Evolutionary conservation across 1,140 invertebrate genomes (phyloP).

Genomic region (Steinernema khuongi): DNA sequence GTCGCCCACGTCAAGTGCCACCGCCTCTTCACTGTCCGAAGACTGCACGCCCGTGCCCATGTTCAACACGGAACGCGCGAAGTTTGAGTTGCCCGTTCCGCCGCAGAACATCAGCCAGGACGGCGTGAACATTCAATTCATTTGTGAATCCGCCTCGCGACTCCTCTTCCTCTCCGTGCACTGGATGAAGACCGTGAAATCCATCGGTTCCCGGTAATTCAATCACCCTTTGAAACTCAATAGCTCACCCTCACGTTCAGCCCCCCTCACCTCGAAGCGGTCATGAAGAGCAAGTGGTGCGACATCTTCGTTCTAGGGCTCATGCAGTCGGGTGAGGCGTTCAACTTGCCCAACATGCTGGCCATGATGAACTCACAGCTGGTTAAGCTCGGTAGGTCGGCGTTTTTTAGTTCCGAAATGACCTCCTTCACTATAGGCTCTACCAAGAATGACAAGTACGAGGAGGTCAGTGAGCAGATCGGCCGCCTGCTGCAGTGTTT

Average conservation of each 20-base stretch:
- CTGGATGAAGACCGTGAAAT: conserved; percentile 70
- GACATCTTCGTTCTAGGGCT: conserved; percentile 85
- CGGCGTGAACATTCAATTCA: conserved; percentile 78
- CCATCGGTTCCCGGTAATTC: conserved; percentile 43
- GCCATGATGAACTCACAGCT: conserved; percentile 72
- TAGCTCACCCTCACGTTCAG: conserved; percentile 62
- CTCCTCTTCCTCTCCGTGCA: conserved; percentile 80
- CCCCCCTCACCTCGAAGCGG: conserved; percentile 69
- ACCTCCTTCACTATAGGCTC: conserved; percentile 37
- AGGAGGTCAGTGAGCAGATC: conserved; percentile 67
- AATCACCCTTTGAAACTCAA: not conserved
- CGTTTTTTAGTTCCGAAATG: not conserved
- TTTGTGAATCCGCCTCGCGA: conserved; percentile 82
- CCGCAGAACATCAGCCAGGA: conserved; percentile 68
- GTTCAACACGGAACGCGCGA: conserved; percentile 58
- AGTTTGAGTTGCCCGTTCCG: conserved; percentile 76
- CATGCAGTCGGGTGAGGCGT: conserved; percentile 75
- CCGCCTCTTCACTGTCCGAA: conserved; percentile 39
- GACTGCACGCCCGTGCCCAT: conserved; percentile 54
- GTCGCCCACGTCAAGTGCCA: conserved; percentile 38
- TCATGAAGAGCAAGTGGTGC: conserved; percentile 82
- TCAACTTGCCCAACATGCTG: conserved; percentile 76
- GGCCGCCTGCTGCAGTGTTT: conserved; percentile 71
- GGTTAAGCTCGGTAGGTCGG: conserved; percentile 61
- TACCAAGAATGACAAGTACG: conserved; percentile 47